Base-by-base conservation (phyloP, 2,113 vertebrate genomes). In the Ibidorhyncha struthersii region DNA sequence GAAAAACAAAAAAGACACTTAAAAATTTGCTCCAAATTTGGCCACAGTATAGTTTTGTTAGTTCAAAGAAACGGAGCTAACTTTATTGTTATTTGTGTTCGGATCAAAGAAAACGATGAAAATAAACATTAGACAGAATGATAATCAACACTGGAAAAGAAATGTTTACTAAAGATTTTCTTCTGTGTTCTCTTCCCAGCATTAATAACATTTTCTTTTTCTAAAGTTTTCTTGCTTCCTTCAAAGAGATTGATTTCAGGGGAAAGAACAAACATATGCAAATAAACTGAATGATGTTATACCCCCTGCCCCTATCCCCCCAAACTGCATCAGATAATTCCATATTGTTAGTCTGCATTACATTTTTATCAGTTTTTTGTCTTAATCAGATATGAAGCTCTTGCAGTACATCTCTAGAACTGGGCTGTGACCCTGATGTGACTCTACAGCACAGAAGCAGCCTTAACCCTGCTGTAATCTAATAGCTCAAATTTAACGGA, bases 51-150 rank as follows among this genome's bases (percentile, higher is more conserved):
- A 83, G 73, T 83, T 96, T 91, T 82, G 83, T 67, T 94, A 89
- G 92, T 97, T 97, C 92, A 97, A 97, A 97, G 49, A 81, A 93
- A 55, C 38, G 12, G 73, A 91, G 58, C 47, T 79, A 90, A 95
- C 82, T 95, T 96, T 93, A 96, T 96, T 97, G 86, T 92, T 97
- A 96, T 97, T 96, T 97, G 94, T 96, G 85, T 95, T 96, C 92
- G 86, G 96, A 98, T 97, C 95, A 97, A 97, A 98, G 96, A 92
- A 97, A 97, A 96, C 91, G 83, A 84, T 91, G 95, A 97, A 98
- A 98, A 97, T 98, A 97, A 97, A 93, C 96, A 95, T 96, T 97
- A 98, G 98, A 94, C 92, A 81, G 97, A 98, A 96, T 94, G 95
- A 98, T 97, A 86, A 89, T 97, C 97, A 80, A 94, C 96, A 91